A percentile compares a stretch with the other conserved stretches of the same genome.
These are phyloP conservation scores for Tupiocoris notatus DNA, from an alignment of 2,888 invertebrate species.

Conservation along the genomic window DNA sequence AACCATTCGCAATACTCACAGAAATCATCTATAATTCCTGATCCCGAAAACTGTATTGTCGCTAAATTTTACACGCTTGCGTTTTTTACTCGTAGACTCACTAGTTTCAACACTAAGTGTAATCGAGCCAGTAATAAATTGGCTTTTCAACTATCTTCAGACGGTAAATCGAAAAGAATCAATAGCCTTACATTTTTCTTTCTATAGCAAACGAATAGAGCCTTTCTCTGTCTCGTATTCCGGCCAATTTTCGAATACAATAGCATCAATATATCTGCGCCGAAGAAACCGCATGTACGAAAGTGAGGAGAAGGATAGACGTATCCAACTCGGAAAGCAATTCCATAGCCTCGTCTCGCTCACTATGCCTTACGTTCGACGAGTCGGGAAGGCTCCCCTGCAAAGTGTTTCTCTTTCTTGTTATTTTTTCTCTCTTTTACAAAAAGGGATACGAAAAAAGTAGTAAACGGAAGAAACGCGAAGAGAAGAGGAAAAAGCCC, in stretches of 20 bases:
- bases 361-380: neutral
- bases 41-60: too few species aligned
- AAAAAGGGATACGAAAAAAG: neutral
- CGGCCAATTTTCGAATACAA: slow-evolving; percentile 30
- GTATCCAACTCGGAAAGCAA: slow-evolving; percentile 25
- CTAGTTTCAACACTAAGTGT: neutral
- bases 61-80: too few species aligned
- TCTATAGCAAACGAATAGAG: neutral
- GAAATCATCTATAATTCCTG: too few species aligned
- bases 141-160: neutral
- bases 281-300: slow-evolving; percentile 2
- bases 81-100: too few species aligned
- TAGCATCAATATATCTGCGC: slow-evolving; percentile 24
- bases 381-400: slow-evolving; percentile 11
- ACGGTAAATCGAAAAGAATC: slow-evolving; percentile 9
- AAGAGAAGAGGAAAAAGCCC: slow-evolving; percentile 1
- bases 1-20: too few species aligned
- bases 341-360: slow-evolving; percentile 4
- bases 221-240: slow-evolving; percentile 5
- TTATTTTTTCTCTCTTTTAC: slow-evolving; percentile 13
- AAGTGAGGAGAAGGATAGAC: slow-evolving; percentile 18
- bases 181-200: neutral
- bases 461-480: neutral
- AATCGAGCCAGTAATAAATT: neutral
- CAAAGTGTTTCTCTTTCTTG: slow-evolving; percentile 21